Percentiles rank a stretch among this genome's conserved stretches.
Conservation (phyloP, 2,888 invertebrate genomes). For the Zhuqinia jingwanae region DNA sequence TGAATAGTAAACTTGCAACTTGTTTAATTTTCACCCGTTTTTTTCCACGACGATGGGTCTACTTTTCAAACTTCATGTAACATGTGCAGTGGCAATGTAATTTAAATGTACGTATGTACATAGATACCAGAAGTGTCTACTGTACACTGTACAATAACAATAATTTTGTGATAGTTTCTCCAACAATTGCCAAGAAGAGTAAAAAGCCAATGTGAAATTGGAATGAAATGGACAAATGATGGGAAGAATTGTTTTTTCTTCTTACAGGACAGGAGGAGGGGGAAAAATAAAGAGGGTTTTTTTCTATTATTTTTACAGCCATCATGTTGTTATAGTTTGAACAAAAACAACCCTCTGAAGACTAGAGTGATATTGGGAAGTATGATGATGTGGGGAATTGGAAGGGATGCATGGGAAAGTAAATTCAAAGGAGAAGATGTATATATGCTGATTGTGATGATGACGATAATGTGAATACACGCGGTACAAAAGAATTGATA, state of each 20-base stretch:
- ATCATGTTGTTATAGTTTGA: constrained; percentile 35
- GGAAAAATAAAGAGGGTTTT: constrained; percentile 57
- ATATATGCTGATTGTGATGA: not conserved
- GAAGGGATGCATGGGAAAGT: not conserved
- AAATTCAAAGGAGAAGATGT: constrained; percentile 1
- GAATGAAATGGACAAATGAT: constrained; percentile 41
- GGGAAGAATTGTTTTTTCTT: constrained; percentile 9
- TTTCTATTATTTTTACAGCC: constrained; percentile 65
- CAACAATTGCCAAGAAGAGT: constrained; percentile 3
- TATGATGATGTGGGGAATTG: not conserved
- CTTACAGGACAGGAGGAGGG: no score
- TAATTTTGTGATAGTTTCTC: not conserved
- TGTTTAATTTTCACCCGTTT: not conserved
- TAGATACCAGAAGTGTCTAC: no score
- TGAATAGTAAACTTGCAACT: not conserved
- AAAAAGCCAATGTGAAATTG: constrained; percentile 44
- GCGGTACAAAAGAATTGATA: not conserved
- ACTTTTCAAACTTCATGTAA: not conserved
- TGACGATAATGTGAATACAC: not conserved
- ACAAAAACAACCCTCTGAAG: constrained; percentile 60
- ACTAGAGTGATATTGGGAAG: constrained; percentile 22
- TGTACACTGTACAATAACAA: not conserved
- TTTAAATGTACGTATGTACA: no score
- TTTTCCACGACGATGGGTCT: constrained; percentile 17
- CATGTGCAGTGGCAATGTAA: not conserved